Evolutionary conservation across 2,113 vertebrate genomes (phyloP).

Genomic region (Serinus canaria): DNA sequence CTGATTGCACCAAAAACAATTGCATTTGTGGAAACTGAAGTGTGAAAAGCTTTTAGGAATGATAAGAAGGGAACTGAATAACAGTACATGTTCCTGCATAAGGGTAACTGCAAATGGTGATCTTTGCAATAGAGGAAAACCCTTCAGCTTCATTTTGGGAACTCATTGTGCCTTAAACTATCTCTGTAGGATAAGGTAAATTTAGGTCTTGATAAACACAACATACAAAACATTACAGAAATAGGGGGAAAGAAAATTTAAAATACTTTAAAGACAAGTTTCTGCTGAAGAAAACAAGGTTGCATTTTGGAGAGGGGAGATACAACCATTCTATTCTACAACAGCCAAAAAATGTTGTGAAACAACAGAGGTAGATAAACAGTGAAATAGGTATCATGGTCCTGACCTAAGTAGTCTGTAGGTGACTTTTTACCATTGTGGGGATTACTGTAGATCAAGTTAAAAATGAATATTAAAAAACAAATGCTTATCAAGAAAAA

Average conservation of each 20-base stretch:
- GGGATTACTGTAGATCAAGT: neutral
- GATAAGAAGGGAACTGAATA: conserved; percentile 30
- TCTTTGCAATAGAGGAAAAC: neutral
- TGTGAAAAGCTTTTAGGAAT: conserved; percentile 42
- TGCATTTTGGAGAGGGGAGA: neutral
- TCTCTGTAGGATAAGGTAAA: neutral
- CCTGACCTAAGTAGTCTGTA: neutral
- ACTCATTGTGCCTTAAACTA: neutral
- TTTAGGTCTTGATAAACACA: neutral
- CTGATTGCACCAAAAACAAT: conserved; percentile 44
- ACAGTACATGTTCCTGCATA: conserved; percentile 21
- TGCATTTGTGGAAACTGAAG: conserved; percentile 40
- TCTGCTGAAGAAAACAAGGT: neutral
- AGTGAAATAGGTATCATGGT: neutral
- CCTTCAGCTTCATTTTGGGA: neutral
- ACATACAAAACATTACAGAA: neutral
- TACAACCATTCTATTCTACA: neutral
- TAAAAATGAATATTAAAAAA: neutral
- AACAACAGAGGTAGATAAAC: neutral
- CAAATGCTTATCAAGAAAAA: neutral
- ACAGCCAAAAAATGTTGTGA: neutral
- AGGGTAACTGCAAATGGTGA: neutral
- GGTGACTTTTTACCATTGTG: neutral
- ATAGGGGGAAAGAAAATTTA: accelerated
- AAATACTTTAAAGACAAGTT: neutral